phyloP scores from a whole-genome alignment of 2,113 vertebrate genomes.

The Microcebus lehilahytsara region DNA sequence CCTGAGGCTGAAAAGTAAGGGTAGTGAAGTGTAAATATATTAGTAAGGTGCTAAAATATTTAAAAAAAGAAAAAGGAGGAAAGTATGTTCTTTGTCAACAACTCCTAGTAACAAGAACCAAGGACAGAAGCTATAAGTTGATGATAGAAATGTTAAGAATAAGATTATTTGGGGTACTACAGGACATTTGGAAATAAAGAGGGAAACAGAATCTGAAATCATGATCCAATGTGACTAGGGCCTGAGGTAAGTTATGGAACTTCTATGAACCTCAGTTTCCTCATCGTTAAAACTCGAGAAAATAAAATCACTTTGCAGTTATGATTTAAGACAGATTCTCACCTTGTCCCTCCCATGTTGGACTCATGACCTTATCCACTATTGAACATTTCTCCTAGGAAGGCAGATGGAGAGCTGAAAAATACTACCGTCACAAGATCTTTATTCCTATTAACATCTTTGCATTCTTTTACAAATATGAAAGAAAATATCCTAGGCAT shows the following conservation, averaged over 20 bases:
- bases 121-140: background rate
- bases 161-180: background rate
- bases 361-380: background rate
- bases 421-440: background rate
- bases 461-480: background rate
- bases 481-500: background rate
- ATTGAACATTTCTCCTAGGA: background rate
- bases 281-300: background rate
- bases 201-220: background rate
- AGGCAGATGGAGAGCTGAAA: background rate
- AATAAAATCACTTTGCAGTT: background rate
- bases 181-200: background rate
- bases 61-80: no score
- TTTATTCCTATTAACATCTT: background rate
- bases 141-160: background rate
- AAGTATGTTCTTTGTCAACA: background rate
- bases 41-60: background rate
- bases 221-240: rapidly evolving
- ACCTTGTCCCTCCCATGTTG: background rate
- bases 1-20: background rate
- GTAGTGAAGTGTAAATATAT: background rate
- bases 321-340: background rate
- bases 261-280: background rate
- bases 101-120: background rate
- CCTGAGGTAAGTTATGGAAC: background rate